A percentile compares a stretch with the other conserved stretches of the same genome.
Evolutionary conservation across 2,113 vertebrate species (phyloP).

Genomic region (Saguinus imperator): DNA sequence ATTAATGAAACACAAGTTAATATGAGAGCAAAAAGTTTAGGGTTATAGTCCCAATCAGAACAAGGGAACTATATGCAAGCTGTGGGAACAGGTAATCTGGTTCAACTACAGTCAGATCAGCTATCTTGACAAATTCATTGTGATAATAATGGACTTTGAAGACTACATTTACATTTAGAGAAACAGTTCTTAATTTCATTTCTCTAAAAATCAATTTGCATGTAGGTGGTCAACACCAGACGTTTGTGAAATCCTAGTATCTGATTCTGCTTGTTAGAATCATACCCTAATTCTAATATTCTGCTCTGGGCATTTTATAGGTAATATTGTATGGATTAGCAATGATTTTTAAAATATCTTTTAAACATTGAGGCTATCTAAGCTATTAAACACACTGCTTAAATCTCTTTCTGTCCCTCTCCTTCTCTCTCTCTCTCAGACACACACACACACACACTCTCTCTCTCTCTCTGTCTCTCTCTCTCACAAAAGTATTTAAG

Average conservation of each 20-base stretch:
- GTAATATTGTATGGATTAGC: not conserved
- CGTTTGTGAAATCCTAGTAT: not conserved
- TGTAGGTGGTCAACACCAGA: conserved; percentile 7
- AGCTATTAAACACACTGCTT: not conserved
- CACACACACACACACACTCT: not conserved
- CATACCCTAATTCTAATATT: not conserved
- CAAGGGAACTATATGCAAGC: rapidly evolving
- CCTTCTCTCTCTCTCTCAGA: not conserved
- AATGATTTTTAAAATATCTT: conserved; percentile 13
- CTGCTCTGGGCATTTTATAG: not conserved
- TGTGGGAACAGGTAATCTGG: not conserved
- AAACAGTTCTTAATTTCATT: not conserved
- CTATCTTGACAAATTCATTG: not conserved
- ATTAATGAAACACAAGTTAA: not conserved
- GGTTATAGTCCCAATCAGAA: not conserved
- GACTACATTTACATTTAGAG: not conserved
- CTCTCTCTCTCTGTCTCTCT: too few relatives aligned
- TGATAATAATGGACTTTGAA: not conserved
- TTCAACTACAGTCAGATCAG: not conserved
- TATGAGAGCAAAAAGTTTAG: not conserved
- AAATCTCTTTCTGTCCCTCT: not conserved
- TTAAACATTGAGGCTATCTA: not conserved
- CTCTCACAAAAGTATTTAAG: not conserved
- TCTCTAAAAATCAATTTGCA: not conserved
- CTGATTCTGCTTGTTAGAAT: not conserved